phyloP scores from a whole-genome alignment of 2,797 vertebrate genomes.

The Pyrrhura leucotis region DNA sequence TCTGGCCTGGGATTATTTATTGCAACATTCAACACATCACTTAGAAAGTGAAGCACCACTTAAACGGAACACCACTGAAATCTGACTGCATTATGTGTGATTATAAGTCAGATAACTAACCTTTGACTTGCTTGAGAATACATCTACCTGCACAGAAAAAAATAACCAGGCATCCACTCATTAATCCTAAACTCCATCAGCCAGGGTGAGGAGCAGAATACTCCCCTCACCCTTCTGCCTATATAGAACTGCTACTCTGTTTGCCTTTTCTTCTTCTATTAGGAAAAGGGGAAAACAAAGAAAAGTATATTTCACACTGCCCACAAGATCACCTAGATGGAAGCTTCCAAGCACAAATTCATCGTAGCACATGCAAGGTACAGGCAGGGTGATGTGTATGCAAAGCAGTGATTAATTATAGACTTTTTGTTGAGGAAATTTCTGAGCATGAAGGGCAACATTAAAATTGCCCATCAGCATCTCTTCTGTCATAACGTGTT shows the following conservation, averaged over 20 bases:
- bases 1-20: background rate
- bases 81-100: fast-evolving
- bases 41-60: background rate
- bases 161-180: background rate
- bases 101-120: background rate
- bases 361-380: background rate
- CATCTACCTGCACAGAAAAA: background rate
- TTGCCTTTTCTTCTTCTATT: background rate
- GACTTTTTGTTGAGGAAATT: slow-evolving; percentile 48
- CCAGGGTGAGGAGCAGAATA: background rate
- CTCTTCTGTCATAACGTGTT: slow-evolving; percentile 53
- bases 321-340: slow-evolving; percentile 8
- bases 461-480: slow-evolving; percentile 58
- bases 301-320: background rate
- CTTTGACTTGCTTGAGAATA: background rate
- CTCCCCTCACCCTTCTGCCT: background rate
- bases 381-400: background rate
- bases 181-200: background rate
- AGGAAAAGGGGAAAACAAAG: background rate
- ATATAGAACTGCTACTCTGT: background rate
- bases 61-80: background rate
- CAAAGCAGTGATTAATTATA: slow-evolving; percentile 56
- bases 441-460: slow-evolving; percentile 26
- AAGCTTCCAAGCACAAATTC: background rate
- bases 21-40: background rate